Conservation (phyloP, 2,888 invertebrate species). For the Rhimphoctona megacephalus region DNA sequence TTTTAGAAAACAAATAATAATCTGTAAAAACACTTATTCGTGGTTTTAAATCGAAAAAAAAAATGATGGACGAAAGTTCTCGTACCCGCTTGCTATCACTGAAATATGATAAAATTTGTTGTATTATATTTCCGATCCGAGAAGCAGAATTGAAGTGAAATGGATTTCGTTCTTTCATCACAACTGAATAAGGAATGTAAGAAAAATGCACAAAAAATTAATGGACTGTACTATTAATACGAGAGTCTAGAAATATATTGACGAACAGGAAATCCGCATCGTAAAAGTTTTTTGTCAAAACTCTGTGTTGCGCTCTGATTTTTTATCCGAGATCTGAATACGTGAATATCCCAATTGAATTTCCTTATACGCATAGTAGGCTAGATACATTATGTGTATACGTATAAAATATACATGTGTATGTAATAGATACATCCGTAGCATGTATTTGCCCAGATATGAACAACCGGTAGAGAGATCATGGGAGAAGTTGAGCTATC, state of each 20-base stretch:
- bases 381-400: neutral
- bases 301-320: conserved; percentile 45
- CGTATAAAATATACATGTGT: neutral
- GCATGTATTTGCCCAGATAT: conserved; percentile 37
- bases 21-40: neutral
- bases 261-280: conserved; percentile 7
- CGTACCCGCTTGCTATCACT: neutral
- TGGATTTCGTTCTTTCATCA: neutral
- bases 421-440: neutral
- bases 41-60: neutral
- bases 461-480: conserved; percentile 20
- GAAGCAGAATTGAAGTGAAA: neutral
- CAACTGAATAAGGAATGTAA: neutral
- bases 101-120: neutral
- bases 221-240: conserved; percentile 8
- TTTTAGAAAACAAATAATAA: neutral
- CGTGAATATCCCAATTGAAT: conserved; percentile 51
- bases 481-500: conserved; percentile 44
- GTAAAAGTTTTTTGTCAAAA: conserved; percentile 58
- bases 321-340: conserved; percentile 47
- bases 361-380: neutral
- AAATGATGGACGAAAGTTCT: neutral
- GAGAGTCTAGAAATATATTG: conserved; percentile 11
- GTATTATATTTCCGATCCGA: neutral
- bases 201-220: conserved; percentile 6